These are phyloP conservation scores for Drepana arcuata DNA, from an alignment of 1,140 invertebrate genomes.

Conservation along the genomic window DNA sequence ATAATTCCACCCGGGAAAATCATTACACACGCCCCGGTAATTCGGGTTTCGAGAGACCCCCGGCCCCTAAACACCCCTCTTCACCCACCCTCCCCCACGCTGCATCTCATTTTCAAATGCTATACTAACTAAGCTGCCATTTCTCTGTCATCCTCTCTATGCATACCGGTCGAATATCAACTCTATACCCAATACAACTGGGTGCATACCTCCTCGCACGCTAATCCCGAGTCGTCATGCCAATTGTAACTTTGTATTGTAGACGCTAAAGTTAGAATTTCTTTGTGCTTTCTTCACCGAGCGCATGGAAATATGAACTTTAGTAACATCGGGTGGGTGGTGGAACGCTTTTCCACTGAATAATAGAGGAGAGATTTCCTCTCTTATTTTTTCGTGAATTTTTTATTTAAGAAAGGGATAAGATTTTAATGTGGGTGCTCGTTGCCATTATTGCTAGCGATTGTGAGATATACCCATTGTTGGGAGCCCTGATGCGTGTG, in stretches of 20 bases:
- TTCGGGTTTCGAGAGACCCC: constrained; percentile 60
- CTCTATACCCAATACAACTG: constrained; percentile 26
- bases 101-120: constrained; percentile 71
- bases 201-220: constrained; percentile 22
- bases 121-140: constrained; percentile 42
- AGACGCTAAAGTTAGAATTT: constrained; percentile 55
- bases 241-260: constrained; percentile 50
- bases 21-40: constrained; percentile 70
- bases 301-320: no score
- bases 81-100: constrained; percentile 29
- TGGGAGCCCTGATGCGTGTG: constrained; percentile 59
- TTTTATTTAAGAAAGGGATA: constrained; percentile 73
- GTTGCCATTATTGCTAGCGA: constrained; percentile 61
- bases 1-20: constrained; percentile 67
- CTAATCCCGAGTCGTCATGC: constrained; percentile 13
- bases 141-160: constrained; percentile 23
- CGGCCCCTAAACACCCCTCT: constrained; percentile 8
- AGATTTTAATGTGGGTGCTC: constrained; percentile 69
- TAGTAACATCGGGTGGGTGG: constrained; percentile 24
- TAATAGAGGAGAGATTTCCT: constrained; percentile 65
- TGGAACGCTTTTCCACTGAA: constrained; percentile 40
- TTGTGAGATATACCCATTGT: constrained; percentile 63
- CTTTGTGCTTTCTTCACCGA: constrained; percentile 38
- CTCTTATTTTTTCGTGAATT: constrained; percentile 71
- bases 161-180: constrained; percentile 28